Base-by-base conservation (phyloP, 2,113 vertebrate species). In the Crotalus viridis region DNA sequence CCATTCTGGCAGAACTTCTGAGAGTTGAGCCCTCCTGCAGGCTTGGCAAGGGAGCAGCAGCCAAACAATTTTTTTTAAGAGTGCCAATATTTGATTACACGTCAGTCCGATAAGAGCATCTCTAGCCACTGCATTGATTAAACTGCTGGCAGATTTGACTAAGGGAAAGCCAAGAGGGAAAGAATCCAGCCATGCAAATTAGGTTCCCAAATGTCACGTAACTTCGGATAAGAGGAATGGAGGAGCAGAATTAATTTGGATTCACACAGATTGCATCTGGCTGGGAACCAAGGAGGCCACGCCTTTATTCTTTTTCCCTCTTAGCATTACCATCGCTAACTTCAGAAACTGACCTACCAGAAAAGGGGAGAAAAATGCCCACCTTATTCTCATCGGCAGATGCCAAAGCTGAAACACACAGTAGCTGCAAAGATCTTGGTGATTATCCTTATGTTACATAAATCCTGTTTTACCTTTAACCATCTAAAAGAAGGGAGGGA, bases 1-100 rank as follows among this genome's bases (percentile, higher is more conserved):
- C 95, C 91, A 92, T 87, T 85, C 52, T 95, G 94, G 91, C 93
- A 95, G 22, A 56, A 61, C 8, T 89, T 95, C 89, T 90, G 91
- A 61, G 86, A 86, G 94, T 89, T 19, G 51, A 89, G 48, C 51
- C 8, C 26, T 5, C 0, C 69, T 57, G 55, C 87, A 94, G 43
- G 8, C 91, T 86, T 48, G 92, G 46, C 21, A 21, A 91, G 39
- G 4, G 33, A 33, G 69, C 54, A 51, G 15, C 87, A 85, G 56
- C 85, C 94, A 89, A 59, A 87, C n/a, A 51, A 81, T 94, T 54
- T 51, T 48, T 48, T 94, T 55, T 54, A 51, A 51, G 88, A 55
- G 87, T 91, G 93, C 55, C 91, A 91, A 93, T 91, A 93, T 91
- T 88, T 85, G 43, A 91, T 56, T 86, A 55, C 19, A 46, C n/a